Conservation (phyloP, 1,140 invertebrate species). For the Apis laboriosa region DNA sequence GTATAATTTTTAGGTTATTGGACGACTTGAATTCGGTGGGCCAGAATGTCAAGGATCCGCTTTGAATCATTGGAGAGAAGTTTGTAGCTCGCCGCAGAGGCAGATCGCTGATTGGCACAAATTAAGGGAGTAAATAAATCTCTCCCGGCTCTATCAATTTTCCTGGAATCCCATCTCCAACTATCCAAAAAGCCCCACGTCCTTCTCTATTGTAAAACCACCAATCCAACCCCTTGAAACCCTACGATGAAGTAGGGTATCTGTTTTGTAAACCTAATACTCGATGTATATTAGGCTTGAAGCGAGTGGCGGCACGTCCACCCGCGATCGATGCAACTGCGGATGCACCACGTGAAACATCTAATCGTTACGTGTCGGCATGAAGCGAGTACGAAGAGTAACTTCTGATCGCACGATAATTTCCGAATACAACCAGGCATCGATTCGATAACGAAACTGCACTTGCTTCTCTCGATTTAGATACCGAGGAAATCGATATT, state of each 20-base stretch:
- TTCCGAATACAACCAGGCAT: too few species aligned
- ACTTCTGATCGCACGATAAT: background rate
- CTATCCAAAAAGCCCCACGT: conserved; percentile 42
- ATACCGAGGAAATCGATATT: background rate
- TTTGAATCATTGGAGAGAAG: conserved; percentile 97
- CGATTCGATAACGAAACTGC: background rate
- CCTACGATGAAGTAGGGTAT: conserved; percentile 55
- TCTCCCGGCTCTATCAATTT: conserved; percentile 27
- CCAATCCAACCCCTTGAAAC: conserved; percentile 52
- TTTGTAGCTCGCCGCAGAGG: conserved; percentile 96
- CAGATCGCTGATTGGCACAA: conserved; percentile 99
- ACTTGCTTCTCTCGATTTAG: background rate
- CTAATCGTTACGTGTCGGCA: background rate
- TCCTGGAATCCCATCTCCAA: conserved; percentile 45
- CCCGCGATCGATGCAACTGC: conserved; percentile 54
- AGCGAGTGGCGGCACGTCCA: conserved; percentile 49
- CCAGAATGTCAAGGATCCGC: conserved; percentile 89
- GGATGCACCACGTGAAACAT: conserved; percentile 3
- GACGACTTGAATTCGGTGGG: conserved; percentile 94
- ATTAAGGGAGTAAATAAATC: conserved; percentile 88
- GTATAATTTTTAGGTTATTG: conserved; percentile 89
- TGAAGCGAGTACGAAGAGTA: background rate
- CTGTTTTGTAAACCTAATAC: conserved; percentile 72
- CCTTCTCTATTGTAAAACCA: conserved; percentile 46
- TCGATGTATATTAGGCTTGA: conserved; percentile 68